These are phyloP conservation scores for Atopsyche davidsoni DNA, from an alignment of 1,140 invertebrate genomes.

Conservation along the genomic window DNA sequence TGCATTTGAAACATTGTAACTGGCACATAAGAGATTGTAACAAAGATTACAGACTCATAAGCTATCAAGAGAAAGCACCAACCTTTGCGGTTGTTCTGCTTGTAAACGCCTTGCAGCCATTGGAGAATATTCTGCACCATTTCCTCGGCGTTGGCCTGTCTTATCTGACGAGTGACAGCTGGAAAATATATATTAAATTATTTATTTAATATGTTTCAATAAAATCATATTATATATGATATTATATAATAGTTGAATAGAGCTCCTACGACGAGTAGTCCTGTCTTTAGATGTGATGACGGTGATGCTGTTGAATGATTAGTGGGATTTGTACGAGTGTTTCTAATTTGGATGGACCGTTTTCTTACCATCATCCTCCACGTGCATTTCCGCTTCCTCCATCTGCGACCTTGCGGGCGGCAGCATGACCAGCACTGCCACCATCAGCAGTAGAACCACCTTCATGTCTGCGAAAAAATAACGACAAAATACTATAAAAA, in stretches of 20 bases:
- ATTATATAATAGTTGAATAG: background rate
- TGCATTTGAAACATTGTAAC: background rate
- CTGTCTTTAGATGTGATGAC: too few relatives aligned
- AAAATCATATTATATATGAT: background rate
- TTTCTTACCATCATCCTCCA: conserved; percentile 2
- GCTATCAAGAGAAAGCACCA: background rate
- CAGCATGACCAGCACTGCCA: conserved; percentile 5
- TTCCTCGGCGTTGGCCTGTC: conserved; percentile 52
- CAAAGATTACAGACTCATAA: background rate
- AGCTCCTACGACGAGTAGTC: background rate
- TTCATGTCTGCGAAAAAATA: conserved; percentile 20
- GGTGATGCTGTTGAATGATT: background rate
- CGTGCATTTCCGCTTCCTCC: too few relatives aligned
- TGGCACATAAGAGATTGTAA: background rate
- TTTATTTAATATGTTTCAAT: conserved; percentile 32
- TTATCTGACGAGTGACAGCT: conserved; percentile 29
- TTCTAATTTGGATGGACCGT: background rate
- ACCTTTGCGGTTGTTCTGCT: conserved; percentile 62
- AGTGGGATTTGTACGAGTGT: background rate
- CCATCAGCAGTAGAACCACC: conserved; percentile 6
- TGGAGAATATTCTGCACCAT: conserved; percentile 66
- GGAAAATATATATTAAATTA: background rate
- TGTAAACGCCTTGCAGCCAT: conserved; percentile 64
- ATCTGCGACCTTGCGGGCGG: background rate
- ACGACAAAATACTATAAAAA: too few relatives aligned